Evolutionary conservation across 2,888 invertebrate genomes (phyloP).

Genomic region (Glyphotaelius pellucidus): DNA sequence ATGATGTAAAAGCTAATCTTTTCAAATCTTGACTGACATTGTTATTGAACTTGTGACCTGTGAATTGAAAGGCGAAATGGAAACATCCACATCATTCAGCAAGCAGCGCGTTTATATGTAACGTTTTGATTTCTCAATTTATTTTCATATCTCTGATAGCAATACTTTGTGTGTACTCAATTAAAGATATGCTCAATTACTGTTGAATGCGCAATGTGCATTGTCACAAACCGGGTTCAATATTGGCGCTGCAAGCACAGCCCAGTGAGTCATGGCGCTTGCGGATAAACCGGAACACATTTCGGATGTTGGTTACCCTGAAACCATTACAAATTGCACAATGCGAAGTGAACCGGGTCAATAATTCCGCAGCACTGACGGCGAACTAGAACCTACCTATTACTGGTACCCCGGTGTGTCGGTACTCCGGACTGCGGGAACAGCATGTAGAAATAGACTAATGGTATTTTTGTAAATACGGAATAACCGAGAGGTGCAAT

Average conservation of each 20-base stretch:
- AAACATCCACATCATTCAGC: background rate
- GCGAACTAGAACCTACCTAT: constrained; percentile 14
- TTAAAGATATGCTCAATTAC: constrained; percentile 33
- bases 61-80: constrained; percentile 5
- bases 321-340: constrained; percentile 46
- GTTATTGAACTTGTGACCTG: constrained; percentile 30
- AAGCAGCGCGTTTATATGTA: background rate
- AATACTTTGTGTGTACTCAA: constrained; percentile 17
- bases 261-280: constrained; percentile 28
- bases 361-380: constrained; percentile 56
- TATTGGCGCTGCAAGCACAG: constrained; percentile 10
- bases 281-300: constrained; percentile 50
- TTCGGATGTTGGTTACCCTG: constrained; percentile 52
- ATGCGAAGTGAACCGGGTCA: constrained; percentile 61
- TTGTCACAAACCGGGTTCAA: constrained; percentile 38
- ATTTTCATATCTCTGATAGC: constrained; percentile 16
- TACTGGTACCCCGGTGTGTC: background rate
- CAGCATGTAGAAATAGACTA: constrained; percentile 58
- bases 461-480: constrained; percentile 58
- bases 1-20: background rate
- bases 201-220: constrained; percentile 11
- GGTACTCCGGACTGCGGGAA: background rate
- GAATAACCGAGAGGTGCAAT: constrained; percentile 53
- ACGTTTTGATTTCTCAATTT: constrained; percentile 20
- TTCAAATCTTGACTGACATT: constrained; percentile 31